Evolutionary conservation across 2,888 invertebrate species (phyloP), one percentile per base, ranked within the genome.

Genomic region (Blastobasis adustella): DNA sequence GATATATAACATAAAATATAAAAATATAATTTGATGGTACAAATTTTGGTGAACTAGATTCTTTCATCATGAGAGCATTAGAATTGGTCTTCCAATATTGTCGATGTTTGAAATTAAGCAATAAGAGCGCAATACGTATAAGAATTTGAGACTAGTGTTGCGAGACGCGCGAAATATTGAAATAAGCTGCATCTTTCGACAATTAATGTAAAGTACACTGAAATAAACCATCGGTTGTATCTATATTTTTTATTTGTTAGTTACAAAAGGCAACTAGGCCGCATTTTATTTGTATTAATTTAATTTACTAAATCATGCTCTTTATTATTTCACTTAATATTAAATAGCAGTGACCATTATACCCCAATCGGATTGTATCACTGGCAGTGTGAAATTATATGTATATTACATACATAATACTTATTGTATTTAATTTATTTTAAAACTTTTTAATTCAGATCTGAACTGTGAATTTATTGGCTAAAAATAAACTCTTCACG

Each of bases 401-500:
- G 9, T n/a, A 42, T 42, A 9, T 42, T n/a, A 42, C 10, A 9
- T n/a, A n/a, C n/a, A 42, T 42, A 9, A 42, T 42, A 10, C 10
- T n/a, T 42, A n/a, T 42, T n/a, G 6, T 10, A 42, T 9, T 42
- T n/a, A 10, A 42, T 42, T 42, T 42, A 42, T 42, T 40, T 6
- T 40, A 40, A 40, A 40, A 9, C 5, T 5, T 8, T 9, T 42
- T 8, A n/a, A 9, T n/a, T 7, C 42, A n/a, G 42, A 8, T 42
- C 9, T 5, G 5, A 40, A 8, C 41, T 40, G 5, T 42, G 10
- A 42, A 42, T 5, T 76, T 82, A 73, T 78, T 73, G 66, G 65
- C 82, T 81, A 79, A 81, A 76, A 85, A 78, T 79, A 84, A 84
- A 87, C 87, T 87, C 87, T 87, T 87, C 87, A 87, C 85, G 79